Conservation (phyloP, 2,797 vertebrate genomes). For the Vespertilio murinus region DNA sequence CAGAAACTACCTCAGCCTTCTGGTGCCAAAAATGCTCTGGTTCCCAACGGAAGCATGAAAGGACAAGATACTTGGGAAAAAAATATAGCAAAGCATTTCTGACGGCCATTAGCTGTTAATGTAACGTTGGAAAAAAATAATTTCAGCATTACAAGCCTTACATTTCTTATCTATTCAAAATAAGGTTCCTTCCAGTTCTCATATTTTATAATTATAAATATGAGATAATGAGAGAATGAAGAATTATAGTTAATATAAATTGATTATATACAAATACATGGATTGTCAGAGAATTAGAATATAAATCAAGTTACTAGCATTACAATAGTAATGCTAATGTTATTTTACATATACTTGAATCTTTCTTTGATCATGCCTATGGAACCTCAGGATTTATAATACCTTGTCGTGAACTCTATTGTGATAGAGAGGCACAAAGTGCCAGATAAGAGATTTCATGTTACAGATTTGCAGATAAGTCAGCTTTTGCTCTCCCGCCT, state of each 20-base stretch:
- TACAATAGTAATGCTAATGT: neutral
- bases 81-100: neutral
- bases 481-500: neutral
- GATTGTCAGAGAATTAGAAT: constrained; percentile 8
- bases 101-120: neutral
- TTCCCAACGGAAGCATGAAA: neutral
- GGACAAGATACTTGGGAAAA: neutral
- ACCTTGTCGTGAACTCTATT: neutral
- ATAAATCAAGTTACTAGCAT: neutral
- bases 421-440: neutral
- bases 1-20: neutral
- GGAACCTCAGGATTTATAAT: neutral
- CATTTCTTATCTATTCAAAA: constrained; percentile 24
- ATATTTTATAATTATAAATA: constrained; percentile 35
- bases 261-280: neutral
- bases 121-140: constrained; percentile 16
- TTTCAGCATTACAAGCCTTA: neutral
- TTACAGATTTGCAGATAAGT: constrained; percentile 31
- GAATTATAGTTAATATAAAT: constrained; percentile 1
- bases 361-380: constrained; percentile 10
- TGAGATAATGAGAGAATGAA: neutral
- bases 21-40: neutral
- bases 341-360: neutral
- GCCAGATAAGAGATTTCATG: neutral
- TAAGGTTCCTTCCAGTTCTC: neutral